Evolutionary conservation across 2,888 invertebrate genomes (phyloP), one percentile per base, ranked within the genome.

Genomic region (Agriopis marginaria): DNA sequence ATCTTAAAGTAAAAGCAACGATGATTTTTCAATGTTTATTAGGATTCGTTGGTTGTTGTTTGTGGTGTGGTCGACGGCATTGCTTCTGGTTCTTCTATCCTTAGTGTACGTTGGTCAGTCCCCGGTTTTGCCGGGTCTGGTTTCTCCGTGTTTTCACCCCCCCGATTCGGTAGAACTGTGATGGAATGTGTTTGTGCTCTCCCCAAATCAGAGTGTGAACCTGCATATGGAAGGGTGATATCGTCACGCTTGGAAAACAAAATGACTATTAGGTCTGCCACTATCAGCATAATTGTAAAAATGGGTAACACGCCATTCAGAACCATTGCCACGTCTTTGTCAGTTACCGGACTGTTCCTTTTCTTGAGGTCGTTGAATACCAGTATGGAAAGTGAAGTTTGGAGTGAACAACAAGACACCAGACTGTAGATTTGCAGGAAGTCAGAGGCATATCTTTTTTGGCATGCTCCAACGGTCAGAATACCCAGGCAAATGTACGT

Each of bases 281-380:
- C 63, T 59, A 92, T 50, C 47, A 90, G 63, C 10, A 87, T 68
- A 72, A 85, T 80, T 55, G 81, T 84, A 3, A 91, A 77, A 80
- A 92, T 82, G 6, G 92, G 92, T 8, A 92, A 70, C 11, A 93
- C 74, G 17, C 87, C 91, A 75, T 91, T 88, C 32, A 93, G 70
- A 10, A 88, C 78, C 1, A 80, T 45, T 2, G 83, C 82, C 32
- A 82, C 81, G n/a, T 54, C 56, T 63, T 32, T 59, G n/a, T 82
- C 73, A 47, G 72, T 76, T 9, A 76, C 67, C 3, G 56, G 44
- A 2, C 62, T 39, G 42, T 72, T 49, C 9, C 45, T 61, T 0
- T 17, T 11, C 51, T 71, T 76, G 7, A 89, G 77, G 23, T 83
- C 85, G 54, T 73, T 80, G 56, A 90, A 88, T 7, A 89, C 85